phyloP scores from a whole-genome alignment of 2,797 vertebrate genomes.

The Lepilemur ruficaudatus region DNA sequence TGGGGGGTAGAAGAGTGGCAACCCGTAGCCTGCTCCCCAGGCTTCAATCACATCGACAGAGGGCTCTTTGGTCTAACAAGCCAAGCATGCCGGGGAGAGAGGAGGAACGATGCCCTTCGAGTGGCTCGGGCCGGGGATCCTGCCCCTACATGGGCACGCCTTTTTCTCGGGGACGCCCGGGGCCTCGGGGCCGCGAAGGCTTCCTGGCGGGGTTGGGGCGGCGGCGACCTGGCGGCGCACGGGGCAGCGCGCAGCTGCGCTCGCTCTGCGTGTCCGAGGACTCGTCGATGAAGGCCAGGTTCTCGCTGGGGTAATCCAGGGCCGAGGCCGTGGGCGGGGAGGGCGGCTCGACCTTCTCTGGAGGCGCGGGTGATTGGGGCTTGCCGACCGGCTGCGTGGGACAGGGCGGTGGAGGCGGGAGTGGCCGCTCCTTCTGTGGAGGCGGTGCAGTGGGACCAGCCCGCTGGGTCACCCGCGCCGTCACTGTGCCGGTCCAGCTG shows the following conservation, averaged over 20 bases:
- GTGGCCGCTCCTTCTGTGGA: slow-evolving; percentile 70
- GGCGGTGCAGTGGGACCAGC: slow-evolving; percentile 48
- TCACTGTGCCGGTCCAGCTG: slow-evolving; percentile 91
- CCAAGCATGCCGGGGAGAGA: slow-evolving; percentile 42
- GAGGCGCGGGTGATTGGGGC: slow-evolving; percentile 74
- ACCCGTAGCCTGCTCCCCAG: not conserved
- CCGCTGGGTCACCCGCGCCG: slow-evolving; percentile 83
- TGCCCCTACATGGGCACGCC: slow-evolving; percentile 80
- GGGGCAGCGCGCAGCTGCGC: slow-evolving; percentile 57
- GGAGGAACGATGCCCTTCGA: not conserved
- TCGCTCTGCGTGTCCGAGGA: slow-evolving; percentile 93
- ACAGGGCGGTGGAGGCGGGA: slow-evolving; percentile 43
- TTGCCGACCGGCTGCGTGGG: slow-evolving; percentile 78
- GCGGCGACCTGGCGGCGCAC: slow-evolving; percentile 52
- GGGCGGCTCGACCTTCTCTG: slow-evolving; percentile 64
- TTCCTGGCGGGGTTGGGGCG: slow-evolving; percentile 49
- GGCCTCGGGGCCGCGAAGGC: slow-evolving; percentile 12
- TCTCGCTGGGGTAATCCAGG: slow-evolving; percentile 92
- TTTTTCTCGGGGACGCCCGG: slow-evolving; percentile 79
- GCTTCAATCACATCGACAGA: not conserved
- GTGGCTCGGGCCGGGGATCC: not conserved
- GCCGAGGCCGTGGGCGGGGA: slow-evolving; percentile 67
- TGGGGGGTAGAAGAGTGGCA: not conserved
- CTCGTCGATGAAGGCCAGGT: slow-evolving; percentile 94
- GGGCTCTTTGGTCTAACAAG: slow-evolving; percentile 61